These are phyloP conservation scores for Onychostoma macrolepis DNA, from an alignment of 2,113 vertebrate genomes.

Conservation along the genomic window DNA sequence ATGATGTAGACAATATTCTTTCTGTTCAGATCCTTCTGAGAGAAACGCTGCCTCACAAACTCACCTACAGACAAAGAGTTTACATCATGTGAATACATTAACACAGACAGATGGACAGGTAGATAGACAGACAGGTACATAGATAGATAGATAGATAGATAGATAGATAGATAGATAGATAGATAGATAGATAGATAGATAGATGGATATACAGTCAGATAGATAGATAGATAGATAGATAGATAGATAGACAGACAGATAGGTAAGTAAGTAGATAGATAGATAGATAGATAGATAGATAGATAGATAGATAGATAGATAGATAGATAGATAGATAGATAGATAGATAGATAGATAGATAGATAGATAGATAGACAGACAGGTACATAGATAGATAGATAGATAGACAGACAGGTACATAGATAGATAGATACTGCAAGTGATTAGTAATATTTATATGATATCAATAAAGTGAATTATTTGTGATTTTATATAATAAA, in stretches of 20 bases:
- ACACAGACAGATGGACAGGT: background rate
- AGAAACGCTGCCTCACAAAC: constrained; percentile 82
- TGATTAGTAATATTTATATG: background rate
- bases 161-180: rapidly evolving
- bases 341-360: background rate
- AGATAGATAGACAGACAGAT: too few relatives aligned
- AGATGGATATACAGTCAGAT: background rate
- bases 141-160: rapidly evolving
- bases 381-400: background rate
- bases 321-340: background rate
- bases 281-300: too few relatives aligned
- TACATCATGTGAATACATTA: background rate
- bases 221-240: background rate
- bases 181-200: background rate
- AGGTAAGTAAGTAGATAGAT: too few relatives aligned
- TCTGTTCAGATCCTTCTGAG: constrained; percentile 86
- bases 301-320: too few relatives aligned
- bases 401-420: background rate
- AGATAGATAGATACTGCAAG: constrained; percentile 86
- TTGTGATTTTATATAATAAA: background rate
- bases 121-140: background rate
- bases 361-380: background rate
- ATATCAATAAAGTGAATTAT: background rate
- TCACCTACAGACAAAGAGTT: constrained; percentile 73
- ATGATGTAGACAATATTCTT: constrained; percentile 87